phyloP scores from a whole-genome alignment of 2,888 invertebrate genomes.

The Synanthedon tipuliformis region DNA sequence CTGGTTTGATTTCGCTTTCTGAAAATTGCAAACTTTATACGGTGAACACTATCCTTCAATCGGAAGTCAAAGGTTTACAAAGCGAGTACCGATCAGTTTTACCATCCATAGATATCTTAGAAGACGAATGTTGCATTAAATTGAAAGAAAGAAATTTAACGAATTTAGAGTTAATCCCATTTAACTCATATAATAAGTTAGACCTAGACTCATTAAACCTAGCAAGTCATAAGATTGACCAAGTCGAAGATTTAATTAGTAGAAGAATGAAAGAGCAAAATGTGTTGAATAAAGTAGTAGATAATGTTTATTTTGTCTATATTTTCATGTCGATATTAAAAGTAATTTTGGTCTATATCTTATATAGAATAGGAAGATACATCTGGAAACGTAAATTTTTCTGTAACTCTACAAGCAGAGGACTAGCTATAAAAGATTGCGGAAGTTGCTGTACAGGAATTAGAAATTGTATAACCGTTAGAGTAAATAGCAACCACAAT shows the following conservation, averaged over 20 bases:
- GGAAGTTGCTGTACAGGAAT: neutral
- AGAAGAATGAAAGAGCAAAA: no score
- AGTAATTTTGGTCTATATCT: slow-evolving; percentile 1
- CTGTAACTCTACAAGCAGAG: neutral
- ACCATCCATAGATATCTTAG: slow-evolving; percentile 2
- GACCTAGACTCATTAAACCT: slow-evolving; percentile 4
- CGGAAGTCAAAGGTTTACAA: slow-evolving; percentile 1
- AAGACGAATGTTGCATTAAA: slow-evolving; percentile 9
- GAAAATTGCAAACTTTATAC: no score
- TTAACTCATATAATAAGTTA: slow-evolving; percentile 4
- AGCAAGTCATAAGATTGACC: slow-evolving; percentile 9
- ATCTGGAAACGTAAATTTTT: slow-evolving; percentile 5
- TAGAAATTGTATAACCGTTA: neutral
- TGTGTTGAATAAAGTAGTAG: no score
- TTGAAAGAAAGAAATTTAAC: slow-evolving; percentile 4
- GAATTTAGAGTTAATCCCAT: slow-evolving; percentile 7
- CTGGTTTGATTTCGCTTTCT: neutral
- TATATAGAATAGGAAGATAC: slow-evolving; percentile 5
- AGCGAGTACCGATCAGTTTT: slow-evolving; percentile 4
- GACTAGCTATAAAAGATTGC: slow-evolving; percentile 1
- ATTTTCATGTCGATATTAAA: no score
- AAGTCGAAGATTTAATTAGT: no score
- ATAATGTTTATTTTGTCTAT: no score
- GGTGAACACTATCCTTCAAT: neutral
- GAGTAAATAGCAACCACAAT: neutral